phyloP scores from a whole-genome alignment of 2,797 vertebrate species.

The Ficedula albicollis region DNA sequence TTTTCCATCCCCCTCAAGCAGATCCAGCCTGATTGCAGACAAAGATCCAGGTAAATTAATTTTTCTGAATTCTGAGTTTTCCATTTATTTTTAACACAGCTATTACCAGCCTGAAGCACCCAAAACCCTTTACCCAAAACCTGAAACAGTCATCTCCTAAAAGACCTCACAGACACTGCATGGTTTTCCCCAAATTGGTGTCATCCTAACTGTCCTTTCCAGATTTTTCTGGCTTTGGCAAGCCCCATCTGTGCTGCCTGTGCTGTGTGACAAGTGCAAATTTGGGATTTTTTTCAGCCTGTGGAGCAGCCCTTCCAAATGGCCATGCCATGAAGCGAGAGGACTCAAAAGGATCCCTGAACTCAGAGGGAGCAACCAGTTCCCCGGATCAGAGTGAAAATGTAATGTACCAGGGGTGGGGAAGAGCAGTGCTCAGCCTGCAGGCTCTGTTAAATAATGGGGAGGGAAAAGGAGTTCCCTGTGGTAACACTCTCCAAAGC shows the following conservation, averaged over 20 bases:
- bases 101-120: neutral
- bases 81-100: neutral
- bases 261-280: neutral
- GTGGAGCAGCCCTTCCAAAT: constrained; percentile 77
- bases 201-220: neutral
- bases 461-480: neutral
- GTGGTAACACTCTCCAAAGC: neutral
- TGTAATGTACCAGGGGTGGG: constrained; percentile 59
- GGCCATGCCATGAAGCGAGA: constrained; percentile 87
- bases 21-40: constrained; percentile 84
- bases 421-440: neutral
- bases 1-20: constrained; percentile 79
- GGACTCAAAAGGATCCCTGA: constrained; percentile 88
- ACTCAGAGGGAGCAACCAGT: constrained; percentile 77
- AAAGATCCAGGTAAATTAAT: constrained; percentile 84
- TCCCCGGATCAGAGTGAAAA: constrained; percentile 75
- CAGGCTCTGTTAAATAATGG: neutral
- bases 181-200: neutral
- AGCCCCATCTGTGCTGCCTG: neutral
- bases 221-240: neutral
- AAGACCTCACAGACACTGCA: neutral
- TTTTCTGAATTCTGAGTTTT: neutral
- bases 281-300: constrained; percentile 63
- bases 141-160: neutral
- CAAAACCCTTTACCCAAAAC: neutral